These are phyloP conservation scores for Hermaeophaga mercurialis DNA, from an alignment of 2,888 invertebrate species.

Conservation along the genomic window DNA sequence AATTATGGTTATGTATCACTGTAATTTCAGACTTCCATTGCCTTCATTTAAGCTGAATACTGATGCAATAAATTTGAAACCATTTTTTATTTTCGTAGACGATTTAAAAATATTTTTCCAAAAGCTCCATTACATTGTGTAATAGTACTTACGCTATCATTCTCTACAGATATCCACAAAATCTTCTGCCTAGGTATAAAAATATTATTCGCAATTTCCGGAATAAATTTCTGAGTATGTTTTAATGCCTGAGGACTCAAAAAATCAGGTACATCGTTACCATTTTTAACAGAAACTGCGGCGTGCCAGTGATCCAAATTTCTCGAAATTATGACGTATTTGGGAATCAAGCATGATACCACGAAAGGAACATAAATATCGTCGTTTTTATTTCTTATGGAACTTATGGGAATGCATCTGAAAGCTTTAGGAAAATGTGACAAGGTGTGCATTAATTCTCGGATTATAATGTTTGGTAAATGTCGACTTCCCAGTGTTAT, in stretches of 20 bases:
- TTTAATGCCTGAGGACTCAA: slow-evolving; percentile 50
- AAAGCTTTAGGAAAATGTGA: slow-evolving; percentile 59
- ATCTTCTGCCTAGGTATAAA: slow-evolving; percentile 70
- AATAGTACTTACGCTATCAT: slow-evolving; percentile 60
- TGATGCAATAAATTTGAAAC: no score
- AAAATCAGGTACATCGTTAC: slow-evolving; percentile 46
- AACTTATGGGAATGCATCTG: slow-evolving; percentile 54
- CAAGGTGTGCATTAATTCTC: slow-evolving; percentile 61
- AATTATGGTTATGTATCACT: no score
- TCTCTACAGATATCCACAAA: slow-evolving; percentile 63
- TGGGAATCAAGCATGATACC: slow-evolving; percentile 53
- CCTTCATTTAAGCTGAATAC: no score
- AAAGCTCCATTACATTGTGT: not conserved
- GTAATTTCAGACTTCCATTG: no score
- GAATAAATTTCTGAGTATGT: slow-evolving; percentile 60
- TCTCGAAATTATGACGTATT: slow-evolving; percentile 65
- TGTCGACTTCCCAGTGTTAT: slow-evolving; percentile 58
- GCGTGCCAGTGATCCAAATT: slow-evolving; percentile 69
- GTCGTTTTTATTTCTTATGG: slow-evolving; percentile 46
- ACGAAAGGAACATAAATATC: slow-evolving; percentile 57
- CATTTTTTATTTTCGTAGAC: no score
- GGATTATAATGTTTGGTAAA: slow-evolving; percentile 56
- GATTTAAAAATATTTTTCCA: no score
- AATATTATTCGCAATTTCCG: slow-evolving; percentile 48
- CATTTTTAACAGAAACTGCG: slow-evolving; percentile 51